Percentiles rank a stretch among this genome's conserved stretches.
phyloP scores from a whole-genome alignment of 1,140 invertebrate genomes.

The Patella vulgata region DNA sequence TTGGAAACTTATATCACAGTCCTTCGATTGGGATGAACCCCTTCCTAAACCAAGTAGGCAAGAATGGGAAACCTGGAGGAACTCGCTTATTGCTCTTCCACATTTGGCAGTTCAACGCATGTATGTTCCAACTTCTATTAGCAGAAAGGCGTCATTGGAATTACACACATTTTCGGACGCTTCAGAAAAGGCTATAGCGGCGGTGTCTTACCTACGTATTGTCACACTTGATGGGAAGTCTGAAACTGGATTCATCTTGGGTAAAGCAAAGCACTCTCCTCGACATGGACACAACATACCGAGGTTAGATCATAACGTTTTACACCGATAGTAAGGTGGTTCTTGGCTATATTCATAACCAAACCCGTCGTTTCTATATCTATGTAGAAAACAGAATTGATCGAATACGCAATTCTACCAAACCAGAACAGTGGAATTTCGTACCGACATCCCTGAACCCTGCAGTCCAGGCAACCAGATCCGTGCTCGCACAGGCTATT shows the following conservation, averaged over 20 bases:
- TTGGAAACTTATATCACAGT: neutral
- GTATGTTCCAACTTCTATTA: constrained; percentile 30
- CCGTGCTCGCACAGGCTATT: neutral
- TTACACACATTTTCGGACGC: constrained; percentile 28
- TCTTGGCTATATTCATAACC: constrained; percentile 25
- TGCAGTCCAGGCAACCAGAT: constrained; percentile 18
- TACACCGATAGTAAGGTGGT: constrained; percentile 38
- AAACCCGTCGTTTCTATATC: constrained; percentile 18
- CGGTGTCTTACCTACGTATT: constrained; percentile 22
- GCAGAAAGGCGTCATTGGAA: constrained; percentile 57
- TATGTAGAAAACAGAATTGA: constrained; percentile 31
- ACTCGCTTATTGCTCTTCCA: constrained; percentile 14
- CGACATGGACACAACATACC: constrained; percentile 23
- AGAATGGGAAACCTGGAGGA: constrained; percentile 26
- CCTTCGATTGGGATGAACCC: constrained; percentile 30
- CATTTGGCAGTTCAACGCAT: constrained; percentile 13
- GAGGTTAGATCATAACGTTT: constrained; percentile 22
- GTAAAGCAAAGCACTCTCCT: constrained; percentile 25
- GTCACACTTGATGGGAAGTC: neutral
- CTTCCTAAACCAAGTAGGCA: constrained; percentile 7
- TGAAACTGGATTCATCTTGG: constrained; percentile 21
- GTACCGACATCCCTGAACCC: constrained; percentile 22
- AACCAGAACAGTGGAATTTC: constrained; percentile 12
- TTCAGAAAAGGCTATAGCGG: constrained; percentile 25
- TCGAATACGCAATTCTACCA: constrained; percentile 2